Evolutionary conservation across 2,113 vertebrate genomes (phyloP).

Genomic region (Calidris pugnax): DNA sequence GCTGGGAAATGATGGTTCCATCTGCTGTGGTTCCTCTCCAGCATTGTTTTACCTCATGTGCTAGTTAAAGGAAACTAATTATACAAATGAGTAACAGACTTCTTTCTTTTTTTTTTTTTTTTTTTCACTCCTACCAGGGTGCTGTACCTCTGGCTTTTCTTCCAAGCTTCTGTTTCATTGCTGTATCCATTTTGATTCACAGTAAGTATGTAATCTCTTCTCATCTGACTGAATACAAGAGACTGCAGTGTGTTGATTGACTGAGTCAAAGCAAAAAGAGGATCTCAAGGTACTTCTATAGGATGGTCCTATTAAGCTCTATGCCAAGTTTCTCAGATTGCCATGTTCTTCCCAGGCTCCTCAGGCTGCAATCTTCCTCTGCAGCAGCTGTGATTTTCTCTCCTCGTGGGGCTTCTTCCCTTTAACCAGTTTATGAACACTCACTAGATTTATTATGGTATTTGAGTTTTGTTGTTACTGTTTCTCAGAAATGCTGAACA

Average conservation of each 20-base stretch:
- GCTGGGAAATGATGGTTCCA: neutral
- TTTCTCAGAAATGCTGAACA: neutral
- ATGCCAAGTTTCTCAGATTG: neutral
- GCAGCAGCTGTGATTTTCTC: neutral
- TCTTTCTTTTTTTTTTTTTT: neutral
- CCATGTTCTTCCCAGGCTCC: neutral
- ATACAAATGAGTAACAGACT: neutral
- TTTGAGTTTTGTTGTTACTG: neutral
- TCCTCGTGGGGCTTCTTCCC: neutral
- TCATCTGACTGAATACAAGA: neutral
- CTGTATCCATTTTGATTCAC: neutral
- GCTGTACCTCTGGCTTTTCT: neutral
- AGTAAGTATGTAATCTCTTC: neutral
- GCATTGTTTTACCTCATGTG: neutral
- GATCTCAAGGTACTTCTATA: neutral
- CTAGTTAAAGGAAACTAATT: neutral
- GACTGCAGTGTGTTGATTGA: neutral
- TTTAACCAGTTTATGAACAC: neutral
- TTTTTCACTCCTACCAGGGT: neutral
- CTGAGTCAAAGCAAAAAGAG: neutral
- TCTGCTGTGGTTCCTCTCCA: neutral
- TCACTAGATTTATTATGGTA: neutral
- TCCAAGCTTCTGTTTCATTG: neutral
- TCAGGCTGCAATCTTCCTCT: neutral
- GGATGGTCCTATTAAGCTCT: neutral